phyloP scores from a whole-genome alignment of 2,888 invertebrate genomes.

The Plebejus melissa region DNA sequence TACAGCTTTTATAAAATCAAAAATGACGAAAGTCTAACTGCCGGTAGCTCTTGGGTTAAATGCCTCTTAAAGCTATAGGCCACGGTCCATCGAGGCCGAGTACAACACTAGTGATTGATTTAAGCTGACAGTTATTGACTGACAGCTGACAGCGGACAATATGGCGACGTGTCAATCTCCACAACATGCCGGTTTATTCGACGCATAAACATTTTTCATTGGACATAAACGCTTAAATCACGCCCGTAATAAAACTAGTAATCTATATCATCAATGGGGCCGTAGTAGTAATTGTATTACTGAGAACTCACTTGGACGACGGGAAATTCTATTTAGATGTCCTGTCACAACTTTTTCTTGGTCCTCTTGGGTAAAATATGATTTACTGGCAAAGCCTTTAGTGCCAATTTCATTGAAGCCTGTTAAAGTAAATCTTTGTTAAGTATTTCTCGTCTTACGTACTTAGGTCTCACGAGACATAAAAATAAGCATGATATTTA shows the following conservation, averaged over 20 bases:
- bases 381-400: neutral
- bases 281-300: neutral
- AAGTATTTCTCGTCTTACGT: neutral
- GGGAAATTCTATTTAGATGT: conserved; percentile 1
- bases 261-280: conserved; percentile 23
- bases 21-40: too few relatives aligned
- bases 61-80: conserved; percentile 29
- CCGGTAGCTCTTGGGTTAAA: too few relatives aligned
- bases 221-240: conserved; percentile 30
- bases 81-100: conserved; percentile 30
- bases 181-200: conserved; percentile 44
- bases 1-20: too few relatives aligned
- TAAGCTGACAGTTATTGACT: conserved; percentile 47
- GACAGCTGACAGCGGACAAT: conserved; percentile 40
- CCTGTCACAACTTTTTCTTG: neutral
- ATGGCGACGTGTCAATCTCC: conserved; percentile 44
- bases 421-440: neutral
- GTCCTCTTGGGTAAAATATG: neutral
- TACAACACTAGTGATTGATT: conserved; percentile 44
- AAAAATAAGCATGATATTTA: too few relatives aligned
- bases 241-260: conserved; percentile 23
- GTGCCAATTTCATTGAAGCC: neutral
- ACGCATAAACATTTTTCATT: conserved; percentile 39
- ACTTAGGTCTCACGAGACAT: too few relatives aligned
- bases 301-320: conserved; percentile 11